Percentiles rank a stretch among this genome's conserved stretches.
phyloP scores from a whole-genome alignment of 1,140 invertebrate species.

The Penaeus japonicus region DNA sequence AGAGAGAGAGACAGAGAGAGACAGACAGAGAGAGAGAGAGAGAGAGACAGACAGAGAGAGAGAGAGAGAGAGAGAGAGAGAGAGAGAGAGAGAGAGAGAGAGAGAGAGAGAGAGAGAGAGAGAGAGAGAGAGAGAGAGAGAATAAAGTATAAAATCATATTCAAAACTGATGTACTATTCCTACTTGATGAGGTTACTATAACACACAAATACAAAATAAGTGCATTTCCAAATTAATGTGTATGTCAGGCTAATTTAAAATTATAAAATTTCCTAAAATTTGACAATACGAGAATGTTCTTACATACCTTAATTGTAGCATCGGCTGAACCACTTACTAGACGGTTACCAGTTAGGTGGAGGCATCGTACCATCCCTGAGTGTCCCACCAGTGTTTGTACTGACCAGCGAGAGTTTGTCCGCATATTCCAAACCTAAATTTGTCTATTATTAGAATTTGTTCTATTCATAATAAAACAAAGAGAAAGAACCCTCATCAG shows the following conservation, averaged over 20 bases:
- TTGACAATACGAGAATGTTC: not conserved
- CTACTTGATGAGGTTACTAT: not conserved
- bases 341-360: constrained; percentile 67
- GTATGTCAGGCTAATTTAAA: not conserved
- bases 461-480: not conserved
- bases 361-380: constrained; percentile 69
- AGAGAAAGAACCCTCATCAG: not conserved
- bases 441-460: not conserved
- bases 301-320: constrained; percentile 67
- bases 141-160: no score
- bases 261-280: not conserved
- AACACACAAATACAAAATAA: not conserved
- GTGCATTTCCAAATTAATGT: not conserved
- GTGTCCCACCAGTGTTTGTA: constrained; percentile 69
- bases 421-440: constrained; percentile 64
- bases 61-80: no score
- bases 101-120: no score
- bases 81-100: no score
- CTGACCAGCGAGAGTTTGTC: constrained; percentile 69
- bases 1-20: no score
- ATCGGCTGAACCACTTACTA: constrained; percentile 69
- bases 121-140: no score
- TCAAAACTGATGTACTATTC: no score
- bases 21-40: no score
- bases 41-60: no score